Percentiles rank a stretch among this genome's conserved stretches.
phyloP scores from a whole-genome alignment of 2,113 vertebrate species.

The Otocyon megalotis region DNA sequence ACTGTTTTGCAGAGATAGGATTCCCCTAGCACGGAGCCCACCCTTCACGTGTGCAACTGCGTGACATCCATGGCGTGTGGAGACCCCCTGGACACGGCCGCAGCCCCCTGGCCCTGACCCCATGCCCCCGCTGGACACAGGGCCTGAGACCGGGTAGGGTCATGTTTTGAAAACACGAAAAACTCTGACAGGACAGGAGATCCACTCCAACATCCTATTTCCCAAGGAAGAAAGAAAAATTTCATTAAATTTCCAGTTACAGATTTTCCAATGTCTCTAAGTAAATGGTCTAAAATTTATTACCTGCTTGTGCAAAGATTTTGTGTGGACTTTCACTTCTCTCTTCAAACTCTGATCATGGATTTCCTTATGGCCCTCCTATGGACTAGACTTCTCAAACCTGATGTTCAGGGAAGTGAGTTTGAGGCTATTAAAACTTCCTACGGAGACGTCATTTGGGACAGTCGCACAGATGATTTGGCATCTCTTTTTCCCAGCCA shows the following conservation, averaged over 20 bases:
- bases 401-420: not conserved
- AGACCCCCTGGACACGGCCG: too few species aligned
- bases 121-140: not conserved
- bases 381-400: not conserved
- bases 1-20: not conserved
- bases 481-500: too few species aligned
- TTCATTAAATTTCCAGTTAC: not conserved
- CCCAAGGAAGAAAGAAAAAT: not conserved
- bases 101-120: not conserved
- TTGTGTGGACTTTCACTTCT: not conserved
- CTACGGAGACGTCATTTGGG: not conserved
- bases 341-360: not conserved
- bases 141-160: not conserved
- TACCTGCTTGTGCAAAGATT: not conserved
- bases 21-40: not conserved
- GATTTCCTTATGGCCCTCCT: not conserved
- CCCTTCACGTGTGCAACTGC: too few species aligned
- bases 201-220: not conserved
- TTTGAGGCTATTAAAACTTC: not conserved
- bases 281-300: not conserved
- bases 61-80: accelerated
- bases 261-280: not conserved
- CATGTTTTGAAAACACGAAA: not conserved
- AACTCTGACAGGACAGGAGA: not conserved
- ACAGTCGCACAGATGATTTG: not conserved